Evolutionary conservation across 2,888 invertebrate species (phyloP).

Genomic region (Vannuccia rotundouncinata): DNA sequence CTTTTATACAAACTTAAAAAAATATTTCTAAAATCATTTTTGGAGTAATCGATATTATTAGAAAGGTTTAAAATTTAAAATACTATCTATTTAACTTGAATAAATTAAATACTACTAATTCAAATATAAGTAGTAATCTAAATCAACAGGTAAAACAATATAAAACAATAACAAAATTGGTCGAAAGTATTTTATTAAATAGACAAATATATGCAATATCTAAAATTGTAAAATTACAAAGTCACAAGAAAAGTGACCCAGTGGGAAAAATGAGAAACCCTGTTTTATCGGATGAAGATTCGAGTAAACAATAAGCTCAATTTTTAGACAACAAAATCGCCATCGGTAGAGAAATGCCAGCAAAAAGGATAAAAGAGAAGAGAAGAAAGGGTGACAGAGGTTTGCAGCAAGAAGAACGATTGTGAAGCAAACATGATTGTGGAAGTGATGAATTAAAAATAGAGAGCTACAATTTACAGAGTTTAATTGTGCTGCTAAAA

Average conservation of each 20-base stretch:
- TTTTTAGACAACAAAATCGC: neutral
- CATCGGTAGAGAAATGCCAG: neutral
- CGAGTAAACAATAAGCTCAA: neutral
- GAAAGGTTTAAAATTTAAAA: too few species aligned
- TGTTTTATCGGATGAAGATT: neutral
- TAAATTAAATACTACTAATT: too few species aligned
- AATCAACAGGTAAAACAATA: too few species aligned
- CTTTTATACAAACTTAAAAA: too few species aligned
- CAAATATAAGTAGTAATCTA: too few species aligned
- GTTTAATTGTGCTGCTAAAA: too few species aligned
- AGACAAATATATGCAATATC: neutral
- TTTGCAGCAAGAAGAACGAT: neutral
- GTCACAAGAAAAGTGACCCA: neutral
- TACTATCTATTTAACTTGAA: too few species aligned
- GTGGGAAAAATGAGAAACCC: neutral
- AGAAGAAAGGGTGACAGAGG: neutral
- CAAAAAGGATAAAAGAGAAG: neutral
- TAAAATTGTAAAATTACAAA: neutral
- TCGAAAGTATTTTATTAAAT: neutral
- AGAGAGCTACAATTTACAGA: too few species aligned
- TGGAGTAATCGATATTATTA: too few species aligned
- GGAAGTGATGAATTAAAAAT: neutral
- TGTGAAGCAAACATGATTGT: neutral
- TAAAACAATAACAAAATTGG: too few species aligned
- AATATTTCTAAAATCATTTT: too few species aligned